Base-by-base conservation (phyloP, 2,113 vertebrate species). In the Noctilio leporinus region DNA sequence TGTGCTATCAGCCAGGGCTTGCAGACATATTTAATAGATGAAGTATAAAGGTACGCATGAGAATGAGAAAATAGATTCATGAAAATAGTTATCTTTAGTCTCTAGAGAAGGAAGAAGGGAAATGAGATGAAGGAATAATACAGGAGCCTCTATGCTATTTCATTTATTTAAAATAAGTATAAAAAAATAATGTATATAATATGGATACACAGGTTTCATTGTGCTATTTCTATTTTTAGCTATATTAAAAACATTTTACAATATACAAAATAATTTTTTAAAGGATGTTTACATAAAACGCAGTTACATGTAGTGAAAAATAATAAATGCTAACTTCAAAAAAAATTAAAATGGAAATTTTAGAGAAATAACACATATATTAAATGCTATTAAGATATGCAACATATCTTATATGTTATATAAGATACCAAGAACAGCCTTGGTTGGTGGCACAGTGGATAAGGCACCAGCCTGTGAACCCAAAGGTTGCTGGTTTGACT, bases 171-270 rank as follows among this genome's bases (percentile, higher is more conserved):
- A 95, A 94, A 40, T 59, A 93, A 33, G 5, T 53, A 57, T 35
- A 43, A 89, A 51, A 43, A 73, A 78, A 95, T 72, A 86, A 57
- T 53, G 19, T n/a, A 86, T 35, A 92, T 35, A 94, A 55, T 40
- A n/a, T 73, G 49, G 40, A 35, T 10, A 90, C 24, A 92, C 1
- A 75, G 4, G 70, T 65, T 62, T 91, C 28, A 49, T 12, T 78
- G 53, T 76, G 57, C 57, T 65, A 38, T 51, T 17, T 80, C 49
- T 76, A 62, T 70, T 83, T 85, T 55, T 89, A 59, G 28, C 30
- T 80, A 49, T 85, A 88, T 89, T 81, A 88, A 62, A 93, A 89
- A 81, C 75, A 77, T 70, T 86, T 95, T 51, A 65, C 30, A 86
- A 67, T 47, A 80, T 17, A 57, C 26, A 90, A 62, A 81, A 81